Base-by-base conservation (phyloP, 2,888 invertebrate species). In the Rapana venosa region DNA sequence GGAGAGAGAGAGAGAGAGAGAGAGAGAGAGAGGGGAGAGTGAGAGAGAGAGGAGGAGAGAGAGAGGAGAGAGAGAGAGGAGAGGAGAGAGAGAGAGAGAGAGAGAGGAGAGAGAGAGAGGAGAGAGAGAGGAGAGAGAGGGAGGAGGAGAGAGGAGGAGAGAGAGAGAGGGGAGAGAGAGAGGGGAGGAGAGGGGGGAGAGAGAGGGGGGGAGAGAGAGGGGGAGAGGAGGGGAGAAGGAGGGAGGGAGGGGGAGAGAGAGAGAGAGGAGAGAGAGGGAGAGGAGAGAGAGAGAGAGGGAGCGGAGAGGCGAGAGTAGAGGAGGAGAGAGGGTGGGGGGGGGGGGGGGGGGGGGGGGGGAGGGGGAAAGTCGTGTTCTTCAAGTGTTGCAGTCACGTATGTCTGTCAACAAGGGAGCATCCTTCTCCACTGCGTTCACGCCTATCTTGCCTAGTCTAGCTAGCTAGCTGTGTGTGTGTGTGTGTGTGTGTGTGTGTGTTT, bases 71-170 rank as follows among this genome's bases (percentile, higher is more conserved):
- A 22, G 70, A 70, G 22, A 20, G 70, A 70, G 70, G 70, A 70
- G 26, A n/a, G n/a, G n/a, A n/a, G n/a, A n/a, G n/a, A n/a, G n/a
- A n/a, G n/a, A n/a, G 47, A 47, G 47, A 47, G 47, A 47, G 47
- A 47, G 47, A 47, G 47, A 47, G 47, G 15, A 32, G 77, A 79
- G 77, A 79, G 32, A 79, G 77, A 79, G 8, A 8, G 8, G 15
- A 61, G 74, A n/a, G 74, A 74, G n/a, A 30, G 74, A 74, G n/a
- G 74, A 74, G n/a, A n/a, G 74, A 74, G 8, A n/a, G 74, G n/a
- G n/a, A 11, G n/a, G n/a, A n/a, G n/a, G 74, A n/a, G n/a, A n/a
- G n/a, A 11, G 70, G n/a, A 6, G 5, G 70, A 11, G 70, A n/a
- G 0, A 26, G 70, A 8, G 0, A n/a, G n/a, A 26, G 6, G n/a